Percentiles rank a stretch among this genome's conserved stretches.
Evolutionary conservation across 2,797 vertebrate genomes (phyloP).

Genomic region (Microcaecilia unicolor): DNA sequence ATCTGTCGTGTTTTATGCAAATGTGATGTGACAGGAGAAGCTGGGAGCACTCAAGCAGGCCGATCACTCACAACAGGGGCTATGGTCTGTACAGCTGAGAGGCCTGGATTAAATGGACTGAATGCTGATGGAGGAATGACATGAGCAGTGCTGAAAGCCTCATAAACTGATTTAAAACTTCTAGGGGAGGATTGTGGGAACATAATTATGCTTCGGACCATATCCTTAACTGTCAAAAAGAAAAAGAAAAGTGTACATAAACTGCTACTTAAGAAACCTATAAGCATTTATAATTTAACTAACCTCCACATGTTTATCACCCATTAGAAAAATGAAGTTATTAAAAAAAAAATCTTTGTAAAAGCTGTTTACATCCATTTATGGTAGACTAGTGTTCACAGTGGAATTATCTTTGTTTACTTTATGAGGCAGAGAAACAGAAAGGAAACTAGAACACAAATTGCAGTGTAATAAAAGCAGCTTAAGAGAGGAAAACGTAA

Average conservation of each 20-base stretch:
- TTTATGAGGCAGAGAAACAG: background rate
- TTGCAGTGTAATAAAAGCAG: background rate
- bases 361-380: slow-evolving; percentile 8
- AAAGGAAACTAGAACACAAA: slow-evolving; percentile 4
- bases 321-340: slow-evolving; percentile 22
- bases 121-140: slow-evolving; percentile 67
- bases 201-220: slow-evolving; percentile 42
- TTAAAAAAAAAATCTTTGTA: slow-evolving; percentile 20
- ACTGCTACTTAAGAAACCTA: slow-evolving; percentile 39
- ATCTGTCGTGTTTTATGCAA: slow-evolving; percentile 84
- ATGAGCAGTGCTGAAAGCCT: slow-evolving; percentile 50
- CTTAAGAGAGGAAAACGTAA: slow-evolving; percentile 6
- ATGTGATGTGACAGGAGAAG: slow-evolving; percentile 77
- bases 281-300: slow-evolving; percentile 25
- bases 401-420: background rate
- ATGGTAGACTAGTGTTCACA: background rate
- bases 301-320: slow-evolving; percentile 26
- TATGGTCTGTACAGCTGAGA: slow-evolving; percentile 52
- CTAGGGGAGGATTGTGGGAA: slow-evolving; percentile 39
- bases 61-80: slow-evolving; percentile 74
- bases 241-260: slow-evolving; percentile 31
- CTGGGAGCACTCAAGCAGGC: slow-evolving; percentile 65
- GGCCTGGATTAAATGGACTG: slow-evolving; percentile 66
- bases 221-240: slow-evolving; percentile 32
- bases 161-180: slow-evolving; percentile 66